phyloP scores from a whole-genome alignment of 1,140 invertebrate species.

The Aricia agestis region DNA sequence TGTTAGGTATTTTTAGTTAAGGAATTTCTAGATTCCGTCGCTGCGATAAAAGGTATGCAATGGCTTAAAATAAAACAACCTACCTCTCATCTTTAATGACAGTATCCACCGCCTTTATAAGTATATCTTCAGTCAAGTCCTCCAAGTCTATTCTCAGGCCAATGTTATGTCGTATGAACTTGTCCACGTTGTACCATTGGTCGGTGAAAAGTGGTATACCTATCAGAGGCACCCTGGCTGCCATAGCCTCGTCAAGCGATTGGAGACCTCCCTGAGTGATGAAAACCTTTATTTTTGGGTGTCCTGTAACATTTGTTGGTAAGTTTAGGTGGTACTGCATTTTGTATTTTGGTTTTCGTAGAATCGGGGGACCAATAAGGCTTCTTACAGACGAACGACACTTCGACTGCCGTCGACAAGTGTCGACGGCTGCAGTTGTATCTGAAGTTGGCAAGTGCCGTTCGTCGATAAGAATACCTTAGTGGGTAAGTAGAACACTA shows the following conservation, averaged over 20 bases:
- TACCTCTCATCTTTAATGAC: constrained; percentile 24
- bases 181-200: constrained; percentile 28
- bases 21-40: no score
- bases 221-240: constrained; percentile 26
- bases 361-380: no score
- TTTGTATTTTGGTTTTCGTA: no score
- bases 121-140: constrained; percentile 20
- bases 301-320: constrained; percentile 32
- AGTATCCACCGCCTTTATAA: constrained; percentile 13
- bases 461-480: no score
- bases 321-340: no score
- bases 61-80: not conserved
- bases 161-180: constrained; percentile 24
- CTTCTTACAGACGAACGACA: no score
- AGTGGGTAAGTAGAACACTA: no score
- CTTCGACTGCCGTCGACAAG: no score
- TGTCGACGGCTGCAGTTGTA: no score
- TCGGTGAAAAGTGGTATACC: constrained; percentile 25
- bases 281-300: constrained; percentile 24
- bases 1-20: no score
- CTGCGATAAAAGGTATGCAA: no score
- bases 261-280: constrained; percentile 12
- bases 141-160: constrained; percentile 23
- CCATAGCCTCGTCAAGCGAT: constrained; percentile 19
- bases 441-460: no score